Evolutionary conservation across 2,888 invertebrate genomes (phyloP), one percentile per base, ranked within the genome.

Genomic region (Spodoptera picta): DNA sequence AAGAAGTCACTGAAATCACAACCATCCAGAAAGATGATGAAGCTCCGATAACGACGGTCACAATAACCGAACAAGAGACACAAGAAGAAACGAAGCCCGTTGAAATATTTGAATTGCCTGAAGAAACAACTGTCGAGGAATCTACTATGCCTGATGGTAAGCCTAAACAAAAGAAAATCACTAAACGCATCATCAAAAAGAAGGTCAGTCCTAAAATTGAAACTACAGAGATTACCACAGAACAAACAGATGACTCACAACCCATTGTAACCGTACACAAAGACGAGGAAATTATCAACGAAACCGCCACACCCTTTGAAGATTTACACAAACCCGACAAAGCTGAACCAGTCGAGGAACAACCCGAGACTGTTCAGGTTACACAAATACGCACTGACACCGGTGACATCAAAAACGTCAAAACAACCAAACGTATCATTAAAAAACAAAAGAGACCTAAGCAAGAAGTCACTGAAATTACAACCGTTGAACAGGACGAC

Each of bases 221-320:
- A 57, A 77, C 76, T 0, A 75, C 75, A 47, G 2, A 69, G 1
- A 69, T 72, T 1, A 67, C 48, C 0, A 91, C 90, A 73, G 88
- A 83, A 80, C 77, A 87, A 64, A 69, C 90, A 87, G 83, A 95
- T 79, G 82, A 92, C 82, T 90, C 90, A 59, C 36, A 82, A 47
- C 81, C 87, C 11, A 65, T 61, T 3, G 1, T 74, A 3, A 65
- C 66, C 0, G 41, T 75, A 27, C 56, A 63, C 46, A 69, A 65
- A 49, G 64, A 61, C 11, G 65, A 69, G 7, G 60, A 63, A 69
- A 1, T 63, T 3, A 0, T 85, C 50, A 55, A 67, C 0, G 56
- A 86, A 87, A 73, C 64, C 63, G 64, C 82, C 73, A 46, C 76
- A 83, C 76, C 65, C 73, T 73, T 67, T 46, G 81, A 60, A 85